A percentile compares a stretch with the other conserved stretches of the same genome.
Conservation (phyloP, 30 jellyfish, hydroid and myxozoan species). For the Nemopilema nomurai region DNA sequence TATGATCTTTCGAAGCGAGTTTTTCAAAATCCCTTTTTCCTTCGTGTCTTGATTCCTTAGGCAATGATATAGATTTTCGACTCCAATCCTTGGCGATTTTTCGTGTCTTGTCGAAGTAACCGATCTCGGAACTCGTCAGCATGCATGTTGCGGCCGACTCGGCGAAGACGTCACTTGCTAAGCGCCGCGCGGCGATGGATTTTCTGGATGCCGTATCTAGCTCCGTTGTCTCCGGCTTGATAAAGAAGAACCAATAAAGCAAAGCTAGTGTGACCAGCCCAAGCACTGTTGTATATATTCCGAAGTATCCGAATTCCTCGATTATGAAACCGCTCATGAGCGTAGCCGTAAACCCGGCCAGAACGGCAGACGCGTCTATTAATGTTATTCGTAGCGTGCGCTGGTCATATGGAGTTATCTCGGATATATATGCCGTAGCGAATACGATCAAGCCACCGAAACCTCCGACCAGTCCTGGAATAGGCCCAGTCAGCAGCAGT, state of each 20-base stretch:
- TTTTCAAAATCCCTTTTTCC: too few species aligned
- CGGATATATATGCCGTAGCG: constrained; percentile 24
- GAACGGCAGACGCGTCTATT: constrained; percentile 17
- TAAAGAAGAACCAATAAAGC: constrained; percentile 5
- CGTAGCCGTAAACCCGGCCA: constrained; percentile 43
- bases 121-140: background rate
- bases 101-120: background rate
- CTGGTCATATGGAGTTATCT: constrained; percentile 20
- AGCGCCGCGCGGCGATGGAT: background rate
- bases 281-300: constrained; percentile 7
- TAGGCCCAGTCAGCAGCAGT: constrained; percentile 13
- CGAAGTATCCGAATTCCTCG: constrained; percentile 7
- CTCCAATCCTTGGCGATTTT: background rate
- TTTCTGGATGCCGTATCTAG: background rate
- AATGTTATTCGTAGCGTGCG: constrained; percentile 23
- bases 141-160: constrained; percentile 3
- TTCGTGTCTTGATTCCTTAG: too few species aligned
- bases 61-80: background rate
- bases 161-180: background rate
- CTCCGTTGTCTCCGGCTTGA: background rate
- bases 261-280: background rate
- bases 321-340: constrained; percentile 29
- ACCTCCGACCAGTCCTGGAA: constrained; percentile 24
- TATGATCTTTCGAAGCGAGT: too few species aligned
- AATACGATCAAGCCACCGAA: constrained; percentile 20